Percentiles rank a stretch among this genome's conserved stretches.
These are phyloP conservation scores for Dissostichus mawsoni DNA, from an alignment of 2,113 vertebrate species.

Conservation along the genomic window DNA sequence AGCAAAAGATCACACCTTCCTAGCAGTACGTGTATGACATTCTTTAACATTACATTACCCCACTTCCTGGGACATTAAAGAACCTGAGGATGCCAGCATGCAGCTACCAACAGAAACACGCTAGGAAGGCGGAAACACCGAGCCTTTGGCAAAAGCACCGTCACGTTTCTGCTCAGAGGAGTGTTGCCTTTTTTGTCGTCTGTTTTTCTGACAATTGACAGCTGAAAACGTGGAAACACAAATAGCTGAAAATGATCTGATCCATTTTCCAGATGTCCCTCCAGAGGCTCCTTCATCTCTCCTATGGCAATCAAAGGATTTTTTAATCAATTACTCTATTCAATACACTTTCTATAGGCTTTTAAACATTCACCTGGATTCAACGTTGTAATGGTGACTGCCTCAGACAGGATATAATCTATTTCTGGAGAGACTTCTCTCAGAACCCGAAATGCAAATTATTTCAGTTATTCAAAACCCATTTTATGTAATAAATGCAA, in stretches of 20 bases:
- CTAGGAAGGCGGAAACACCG: constrained; percentile 59
- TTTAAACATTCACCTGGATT: background rate
- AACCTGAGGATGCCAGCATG: constrained; percentile 76
- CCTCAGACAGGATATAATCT: background rate
- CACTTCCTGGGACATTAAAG: constrained; percentile 57
- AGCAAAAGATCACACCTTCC: constrained; percentile 64
- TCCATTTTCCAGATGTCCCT: constrained; percentile 56
- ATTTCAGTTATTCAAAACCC: background rate
- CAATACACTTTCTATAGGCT: background rate
- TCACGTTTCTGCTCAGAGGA: constrained; percentile 41
- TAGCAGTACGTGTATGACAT: constrained; percentile 29
- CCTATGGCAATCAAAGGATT: background rate
- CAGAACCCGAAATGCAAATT: background rate
- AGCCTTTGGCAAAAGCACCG: constrained; percentile 37
- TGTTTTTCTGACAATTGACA: constrained; percentile 24
- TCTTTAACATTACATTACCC: constrained; percentile 49
- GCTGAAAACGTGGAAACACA: constrained; percentile 55
- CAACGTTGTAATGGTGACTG: background rate
- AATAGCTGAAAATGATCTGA: constrained; percentile 48
- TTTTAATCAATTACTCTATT: constrained; percentile 1
- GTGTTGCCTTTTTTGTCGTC: constrained; percentile 24
- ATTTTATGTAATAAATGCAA: background rate
- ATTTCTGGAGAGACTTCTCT: constrained; percentile 22
- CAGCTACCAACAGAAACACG: constrained; percentile 56
- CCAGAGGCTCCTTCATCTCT: background rate